Percentiles rank a stretch among this genome's conserved stretches.
These are phyloP conservation scores for Taenaris catops DNA, from an alignment of 2,888 invertebrate genomes.

Conservation along the genomic window DNA sequence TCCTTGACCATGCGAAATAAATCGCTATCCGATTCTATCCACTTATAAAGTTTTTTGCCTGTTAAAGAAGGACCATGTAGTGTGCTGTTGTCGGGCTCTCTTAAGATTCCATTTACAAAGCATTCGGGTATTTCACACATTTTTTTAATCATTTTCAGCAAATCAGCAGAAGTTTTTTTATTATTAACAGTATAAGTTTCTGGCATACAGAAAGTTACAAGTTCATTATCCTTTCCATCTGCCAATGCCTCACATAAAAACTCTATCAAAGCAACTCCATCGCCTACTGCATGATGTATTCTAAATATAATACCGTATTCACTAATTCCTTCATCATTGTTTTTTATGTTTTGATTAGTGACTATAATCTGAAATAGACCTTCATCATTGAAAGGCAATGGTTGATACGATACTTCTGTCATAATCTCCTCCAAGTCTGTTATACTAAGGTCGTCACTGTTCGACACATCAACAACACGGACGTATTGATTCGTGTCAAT, in stretches of 20 bases:
- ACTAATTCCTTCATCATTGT: constrained; percentile 28
- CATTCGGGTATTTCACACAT: constrained; percentile 39
- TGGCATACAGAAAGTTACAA: constrained; percentile 31
- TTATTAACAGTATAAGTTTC: constrained; percentile 22
- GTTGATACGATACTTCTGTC: constrained; percentile 48
- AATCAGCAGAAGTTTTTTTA: constrained; percentile 23
- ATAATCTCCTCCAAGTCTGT: constrained; percentile 50
- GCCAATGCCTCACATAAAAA: constrained; percentile 64
- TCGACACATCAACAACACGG: constrained; percentile 48
- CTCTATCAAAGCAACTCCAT: constrained; percentile 70
- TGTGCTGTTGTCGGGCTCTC: constrained; percentile 50
- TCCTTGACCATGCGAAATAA: constrained; percentile 49
- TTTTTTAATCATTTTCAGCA: constrained; percentile 36
- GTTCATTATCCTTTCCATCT: constrained; percentile 38
- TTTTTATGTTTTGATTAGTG: constrained; percentile 38
- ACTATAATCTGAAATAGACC: constrained; percentile 75
- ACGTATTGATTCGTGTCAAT: constrained; percentile 61
- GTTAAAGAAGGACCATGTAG: constrained; percentile 60
- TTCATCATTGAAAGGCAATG: constrained; percentile 61
- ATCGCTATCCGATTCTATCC: constrained; percentile 51
- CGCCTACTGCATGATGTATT: constrained; percentile 76
- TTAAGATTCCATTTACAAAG: constrained; percentile 39
- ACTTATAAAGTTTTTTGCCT: constrained; percentile 60
- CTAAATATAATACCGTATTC: constrained; percentile 68
- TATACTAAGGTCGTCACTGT: constrained; percentile 33